Evolutionary conservation across 2,113 vertebrate species (phyloP), one percentile per base, ranked within the genome.

Genomic region (Nothoprocta perdicaria): DNA sequence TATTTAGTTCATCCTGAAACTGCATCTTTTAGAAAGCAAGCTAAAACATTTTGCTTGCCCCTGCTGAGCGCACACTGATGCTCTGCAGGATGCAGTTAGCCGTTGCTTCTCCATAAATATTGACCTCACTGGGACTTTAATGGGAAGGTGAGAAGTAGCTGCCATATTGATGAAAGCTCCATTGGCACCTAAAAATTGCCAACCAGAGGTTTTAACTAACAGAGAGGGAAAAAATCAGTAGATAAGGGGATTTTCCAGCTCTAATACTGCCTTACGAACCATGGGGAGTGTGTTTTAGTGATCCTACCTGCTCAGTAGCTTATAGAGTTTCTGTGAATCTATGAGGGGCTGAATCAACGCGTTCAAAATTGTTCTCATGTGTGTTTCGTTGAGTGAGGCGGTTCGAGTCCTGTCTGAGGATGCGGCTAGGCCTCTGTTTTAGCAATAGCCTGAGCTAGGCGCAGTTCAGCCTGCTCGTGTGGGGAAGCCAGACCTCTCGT

Each of bases 1-100:
- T 83, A 90, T 77, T 89, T 73, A 77, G 60, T 85, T 91, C 82
- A 67, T 65, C 55, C 91, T 80, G 76, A 89, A 94, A 80, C 8
- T 74, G 31, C 55, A 46, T 85, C 89, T 94, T 85, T 91, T 60
- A 63, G 60, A 55, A 65, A 85, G 41, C 60, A 78, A 96, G 85
- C 38, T 14, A 68, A 66, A 55, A 71, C 18, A 71, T 89, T 83
- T 92, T 61, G 21, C 24, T 38, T 38, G 26, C 21, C 52, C 40
- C 57, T 43, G 35, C 55, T 0, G 3, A 11, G 43, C 6, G 3
- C 2, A 14, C 38, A 46, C 58, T 40, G 74, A 63, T 87, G 73
- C 69, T 73, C 69, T 76, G 57, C 65, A 65, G 89, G 45, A 17
- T 72, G 79, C n/a, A 10, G 19, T 72, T 80, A 67, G 52, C 46